These are phyloP conservation scores for Clarias magur DNA, from an alignment of 2,113 vertebrate genomes.

Conservation along the genomic window DNA sequence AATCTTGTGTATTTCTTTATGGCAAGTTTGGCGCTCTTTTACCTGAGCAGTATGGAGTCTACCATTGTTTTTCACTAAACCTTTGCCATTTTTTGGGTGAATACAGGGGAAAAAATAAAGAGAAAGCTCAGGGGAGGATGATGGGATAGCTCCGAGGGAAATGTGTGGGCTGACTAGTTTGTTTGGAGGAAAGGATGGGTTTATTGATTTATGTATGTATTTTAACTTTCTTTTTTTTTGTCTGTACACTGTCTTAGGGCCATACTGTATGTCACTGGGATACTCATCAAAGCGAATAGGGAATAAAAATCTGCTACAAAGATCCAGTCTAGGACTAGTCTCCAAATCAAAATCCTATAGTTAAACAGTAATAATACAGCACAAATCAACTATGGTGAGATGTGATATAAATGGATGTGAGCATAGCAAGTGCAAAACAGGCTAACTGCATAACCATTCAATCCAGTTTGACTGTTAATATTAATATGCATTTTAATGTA, in stretches of 20 bases:
- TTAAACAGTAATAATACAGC: neutral
- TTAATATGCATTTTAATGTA: neutral
- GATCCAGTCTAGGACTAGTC: neutral
- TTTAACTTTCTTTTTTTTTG: neutral
- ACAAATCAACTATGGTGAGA: neutral
- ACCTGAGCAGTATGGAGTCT: slow-evolving; percentile 2
- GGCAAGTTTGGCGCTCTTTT: neutral
- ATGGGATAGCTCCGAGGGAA: slow-evolving; percentile 16
- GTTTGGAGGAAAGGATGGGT: neutral
- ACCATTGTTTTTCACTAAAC: neutral
- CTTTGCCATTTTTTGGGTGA: neutral
- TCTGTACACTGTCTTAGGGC: neutral
- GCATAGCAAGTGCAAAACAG: neutral
- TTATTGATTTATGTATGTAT: slow-evolving; percentile 22
- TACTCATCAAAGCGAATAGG: neutral
- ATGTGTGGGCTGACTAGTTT: slow-evolving; percentile 23
- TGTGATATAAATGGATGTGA: neutral
- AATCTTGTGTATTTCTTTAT: too few species aligned
- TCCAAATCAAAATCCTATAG: neutral
- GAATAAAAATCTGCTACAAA: neutral
- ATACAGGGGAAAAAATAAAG: too few species aligned
- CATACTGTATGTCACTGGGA: neutral
- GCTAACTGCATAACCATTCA: neutral
- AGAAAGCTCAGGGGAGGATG: neutral
- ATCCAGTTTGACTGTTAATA: neutral